A percentile compares a stretch with the other conserved stretches of the same genome.
phyloP scores from a whole-genome alignment of 1,140 invertebrate genomes.

The Nixonia krombeini region DNA sequence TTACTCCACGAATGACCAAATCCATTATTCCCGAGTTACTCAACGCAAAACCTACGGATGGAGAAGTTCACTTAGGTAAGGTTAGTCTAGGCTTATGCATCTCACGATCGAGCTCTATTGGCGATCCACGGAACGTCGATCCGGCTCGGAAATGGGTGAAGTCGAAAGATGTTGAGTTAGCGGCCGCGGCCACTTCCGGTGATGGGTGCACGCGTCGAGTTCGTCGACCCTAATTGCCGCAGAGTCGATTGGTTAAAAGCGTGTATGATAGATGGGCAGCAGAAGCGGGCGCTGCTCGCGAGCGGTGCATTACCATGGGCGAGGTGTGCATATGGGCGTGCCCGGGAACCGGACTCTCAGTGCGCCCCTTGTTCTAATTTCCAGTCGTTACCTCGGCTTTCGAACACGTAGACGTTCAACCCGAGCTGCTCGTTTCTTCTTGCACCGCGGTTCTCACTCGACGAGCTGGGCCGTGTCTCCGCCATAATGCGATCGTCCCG shows the following conservation, averaged over 20 bases:
- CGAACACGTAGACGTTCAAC: constrained; percentile 15
- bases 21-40: no score
- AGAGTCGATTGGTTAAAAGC: constrained; percentile 61
- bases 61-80: no score
- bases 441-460: no score
- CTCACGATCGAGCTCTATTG: no score
- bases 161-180: constrained; percentile 15
- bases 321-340: constrained; percentile 57
- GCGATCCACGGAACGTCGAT: no score
- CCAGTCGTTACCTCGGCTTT: constrained; percentile 23
- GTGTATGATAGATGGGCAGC: constrained; percentile 53
- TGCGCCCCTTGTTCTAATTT: constrained; percentile 42
- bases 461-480: no score
- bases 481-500: no score
- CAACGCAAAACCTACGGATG: no score
- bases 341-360: constrained; percentile 19
- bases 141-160: constrained; percentile 16
- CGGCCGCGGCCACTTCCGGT: constrained; percentile 15
- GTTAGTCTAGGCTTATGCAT: no score
- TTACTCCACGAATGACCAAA: no score
- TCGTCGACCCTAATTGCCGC: constrained; percentile 59
- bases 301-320: constrained; percentile 51
- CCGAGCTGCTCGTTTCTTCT: no score
- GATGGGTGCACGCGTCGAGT: constrained; percentile 31
- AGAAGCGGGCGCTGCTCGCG: constrained; percentile 25